phyloP scores from a whole-genome alignment of 2,113 vertebrate species.

The Micronycteris hirsuta region DNA sequence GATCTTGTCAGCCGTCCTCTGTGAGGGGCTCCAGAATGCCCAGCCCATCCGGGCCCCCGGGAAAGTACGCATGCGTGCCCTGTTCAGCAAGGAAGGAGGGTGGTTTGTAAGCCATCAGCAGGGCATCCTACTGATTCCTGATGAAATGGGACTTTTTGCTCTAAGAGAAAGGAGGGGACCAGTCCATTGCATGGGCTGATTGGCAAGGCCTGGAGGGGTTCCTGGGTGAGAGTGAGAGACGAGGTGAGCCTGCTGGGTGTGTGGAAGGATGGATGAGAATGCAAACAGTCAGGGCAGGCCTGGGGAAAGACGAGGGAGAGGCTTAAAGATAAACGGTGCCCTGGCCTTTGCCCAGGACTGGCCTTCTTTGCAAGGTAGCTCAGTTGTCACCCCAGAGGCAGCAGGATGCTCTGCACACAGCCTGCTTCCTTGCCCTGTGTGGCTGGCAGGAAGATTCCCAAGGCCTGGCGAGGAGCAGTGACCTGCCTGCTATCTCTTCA shows the following conservation, averaged over 20 bases:
- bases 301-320: background rate
- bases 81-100: background rate
- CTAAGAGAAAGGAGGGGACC: background rate
- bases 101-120: background rate
- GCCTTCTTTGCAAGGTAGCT: background rate
- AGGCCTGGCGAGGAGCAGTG: background rate
- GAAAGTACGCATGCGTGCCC: background rate
- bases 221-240: background rate
- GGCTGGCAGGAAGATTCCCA: background rate
- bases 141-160: background rate
- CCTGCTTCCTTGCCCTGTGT: background rate
- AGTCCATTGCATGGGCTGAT: background rate
- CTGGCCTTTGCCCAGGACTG: background rate
- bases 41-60: background rate
- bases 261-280: background rate
- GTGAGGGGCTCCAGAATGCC: background rate
- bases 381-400: background rate
- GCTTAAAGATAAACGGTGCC: background rate
- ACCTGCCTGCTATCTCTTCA: conserved; percentile 11
- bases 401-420: background rate
- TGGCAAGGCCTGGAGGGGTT: background rate
- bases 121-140: background rate
- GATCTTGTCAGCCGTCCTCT: background rate
- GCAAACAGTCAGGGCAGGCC: background rate
- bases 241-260: background rate